Percentiles rank a stretch among this genome's conserved stretches.
Conservation (phyloP, 2,888 invertebrate species). For the Elmis aenea region DNA sequence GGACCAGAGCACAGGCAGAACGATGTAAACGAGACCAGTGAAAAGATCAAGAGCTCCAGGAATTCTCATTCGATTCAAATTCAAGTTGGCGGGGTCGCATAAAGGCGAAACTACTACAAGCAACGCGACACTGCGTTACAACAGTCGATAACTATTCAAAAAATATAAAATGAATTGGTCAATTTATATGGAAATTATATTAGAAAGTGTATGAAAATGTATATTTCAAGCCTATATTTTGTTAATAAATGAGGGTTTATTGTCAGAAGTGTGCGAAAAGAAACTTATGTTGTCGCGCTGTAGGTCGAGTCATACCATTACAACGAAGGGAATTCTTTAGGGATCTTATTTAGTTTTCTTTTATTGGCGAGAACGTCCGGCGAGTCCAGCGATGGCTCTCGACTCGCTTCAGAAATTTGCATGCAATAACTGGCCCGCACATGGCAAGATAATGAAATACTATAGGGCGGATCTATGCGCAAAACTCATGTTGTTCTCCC, state of each 20-base stretch:
- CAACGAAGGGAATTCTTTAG: conserved; percentile 33
- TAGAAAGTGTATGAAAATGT: too few species aligned
- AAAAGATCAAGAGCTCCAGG: conserved; percentile 36
- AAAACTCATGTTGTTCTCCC: too few species aligned
- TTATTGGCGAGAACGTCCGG: conserved; percentile 31
- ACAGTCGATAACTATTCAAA: too few species aligned
- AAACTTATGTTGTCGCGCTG: conserved; percentile 22
- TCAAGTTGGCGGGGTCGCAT: conserved; percentile 26
- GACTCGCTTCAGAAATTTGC: conserved; percentile 39
- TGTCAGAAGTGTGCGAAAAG: background rate
- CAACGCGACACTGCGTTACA: too few species aligned
- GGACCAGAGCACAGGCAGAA: too few species aligned
- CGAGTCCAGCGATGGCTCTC: conserved; percentile 25
- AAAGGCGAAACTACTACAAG: conserved; percentile 25
- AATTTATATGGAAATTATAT: too few species aligned
- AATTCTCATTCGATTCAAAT: conserved; percentile 36
- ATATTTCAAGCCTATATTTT: too few species aligned
- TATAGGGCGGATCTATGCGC: too few species aligned
- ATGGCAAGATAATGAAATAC: too few species aligned
- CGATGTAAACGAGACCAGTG: conserved; percentile 35
- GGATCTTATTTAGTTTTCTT: conserved; percentile 33
- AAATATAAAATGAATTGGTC: too few species aligned
- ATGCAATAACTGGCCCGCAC: conserved; percentile 42
- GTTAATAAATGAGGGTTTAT: background rate
- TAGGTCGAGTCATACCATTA: conserved; percentile 30